Evolutionary conservation across 2,113 vertebrate species (phyloP).

Genomic region (Trematocara zebra): DNA sequence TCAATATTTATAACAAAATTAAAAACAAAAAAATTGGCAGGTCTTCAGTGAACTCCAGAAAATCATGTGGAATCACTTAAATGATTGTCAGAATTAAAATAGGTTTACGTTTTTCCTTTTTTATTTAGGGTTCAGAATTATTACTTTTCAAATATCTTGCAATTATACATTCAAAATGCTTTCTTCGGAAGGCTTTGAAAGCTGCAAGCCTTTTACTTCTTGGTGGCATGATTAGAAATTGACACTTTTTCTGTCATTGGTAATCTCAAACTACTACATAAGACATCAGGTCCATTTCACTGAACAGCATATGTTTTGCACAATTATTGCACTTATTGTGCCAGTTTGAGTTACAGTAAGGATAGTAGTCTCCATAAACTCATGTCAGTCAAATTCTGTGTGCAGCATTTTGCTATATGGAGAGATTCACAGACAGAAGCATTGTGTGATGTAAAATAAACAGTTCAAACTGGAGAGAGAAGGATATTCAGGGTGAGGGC

Average conservation of each 20-base stretch:
- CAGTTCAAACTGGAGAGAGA: not conserved
- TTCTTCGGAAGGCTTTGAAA: not conserved
- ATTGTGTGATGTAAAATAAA: conserved; percentile 17
- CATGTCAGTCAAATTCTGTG: conserved; percentile 17
- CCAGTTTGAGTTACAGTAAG: not conserved
- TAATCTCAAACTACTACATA: not conserved
- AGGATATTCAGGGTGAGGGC: conserved; percentile 23
- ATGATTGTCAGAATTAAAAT: not conserved
- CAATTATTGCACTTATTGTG: not conserved
- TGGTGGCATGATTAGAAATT: not conserved
- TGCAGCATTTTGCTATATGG: not conserved
- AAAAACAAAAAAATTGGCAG: not conserved
- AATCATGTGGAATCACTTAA: not conserved
- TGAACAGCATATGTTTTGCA: not conserved
- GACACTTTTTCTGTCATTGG: not conserved
- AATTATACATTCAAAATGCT: not conserved
- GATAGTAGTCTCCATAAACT: not conserved
- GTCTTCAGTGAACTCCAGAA: not conserved
- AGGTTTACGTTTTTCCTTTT: not conserved
- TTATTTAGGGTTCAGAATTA: too few relatives aligned
- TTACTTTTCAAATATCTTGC: not conserved
- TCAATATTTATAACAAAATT: not conserved
- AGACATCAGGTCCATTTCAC: not conserved
- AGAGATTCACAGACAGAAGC: conserved; percentile 20
- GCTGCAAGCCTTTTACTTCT: not conserved